Base-by-base conservation (phyloP, 2,888 invertebrate species). In the Tenthredo amoena region DNA sequence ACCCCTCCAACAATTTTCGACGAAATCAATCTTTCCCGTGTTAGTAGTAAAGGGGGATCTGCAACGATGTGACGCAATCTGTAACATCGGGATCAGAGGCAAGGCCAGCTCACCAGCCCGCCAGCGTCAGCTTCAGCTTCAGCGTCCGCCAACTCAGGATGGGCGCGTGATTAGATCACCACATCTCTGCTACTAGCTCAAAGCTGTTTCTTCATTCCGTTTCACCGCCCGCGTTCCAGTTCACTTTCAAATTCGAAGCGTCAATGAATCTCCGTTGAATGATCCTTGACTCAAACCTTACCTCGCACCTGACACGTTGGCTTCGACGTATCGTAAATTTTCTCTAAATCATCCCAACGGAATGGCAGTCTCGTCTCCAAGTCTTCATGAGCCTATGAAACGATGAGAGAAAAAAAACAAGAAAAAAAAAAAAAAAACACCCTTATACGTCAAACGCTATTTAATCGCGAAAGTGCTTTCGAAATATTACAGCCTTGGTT, bases 41-140 rank as follows among this genome's bases (percentile, higher is more conserved):
- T 62, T 26, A 34, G 77, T 77, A 58, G 47, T 83, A 83, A 65
- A 31, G 47, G 43, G 68, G 83, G 43, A 83, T 71, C 71, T 62
- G 68, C 83, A 62, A 21, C 58, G 62, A 81, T 62, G 37, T 83
- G 83, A 68, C 47, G 83, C 47, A 83, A 83, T 83, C 68, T 83
- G 68, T 83, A 83, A 83, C 83, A 83, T 83, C 83, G 83, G 83
- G 83, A 83, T 83, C 83, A 50, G 47, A 83, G 68, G 71, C 83
- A 83, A 83, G 83, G 83, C 83, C 83, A 71, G 76, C n/a, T 9
- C 47, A 26, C 31, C 26, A 68, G 71, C 31, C 50, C 50, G 43
- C 18, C 72, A 40, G 37, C 40, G n/a, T 40, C 31, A 31, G 15
- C 34, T 26, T 26, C 65, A 50, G 37, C 37, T 7, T n/a, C 31